Conservation (phyloP, 2,113 vertebrate genomes). For the Promerops cafer region DNA sequence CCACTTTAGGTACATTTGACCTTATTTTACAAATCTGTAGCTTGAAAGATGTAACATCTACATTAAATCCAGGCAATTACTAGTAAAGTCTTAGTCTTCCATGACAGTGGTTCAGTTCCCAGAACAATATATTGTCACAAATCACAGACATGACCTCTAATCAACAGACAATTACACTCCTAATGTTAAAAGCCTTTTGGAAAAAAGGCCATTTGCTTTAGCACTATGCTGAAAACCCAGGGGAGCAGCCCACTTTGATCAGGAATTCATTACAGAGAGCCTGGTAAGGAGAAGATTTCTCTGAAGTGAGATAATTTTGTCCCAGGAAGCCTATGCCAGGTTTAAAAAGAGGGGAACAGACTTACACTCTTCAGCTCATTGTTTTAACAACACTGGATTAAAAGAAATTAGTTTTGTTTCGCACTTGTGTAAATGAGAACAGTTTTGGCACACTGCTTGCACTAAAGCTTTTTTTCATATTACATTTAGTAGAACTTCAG, state of each 20-base stretch:
- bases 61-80: not conserved
- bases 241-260: constrained; percentile 41
- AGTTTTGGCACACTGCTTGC: not conserved
- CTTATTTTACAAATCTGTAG: not conserved
- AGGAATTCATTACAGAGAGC: constrained; percentile 64
- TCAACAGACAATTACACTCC: constrained; percentile 44
- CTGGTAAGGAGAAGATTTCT: constrained; percentile 43
- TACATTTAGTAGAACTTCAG: not conserved
- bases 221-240: constrained; percentile 64
- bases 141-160: constrained; percentile 49
- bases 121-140: constrained; percentile 41
- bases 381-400: not conserved
- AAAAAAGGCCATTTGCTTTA: constrained; percentile 67
- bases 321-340: constrained; percentile 37
- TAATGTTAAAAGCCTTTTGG: constrained; percentile 57
- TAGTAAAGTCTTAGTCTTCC: not conserved
- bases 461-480: not conserved
- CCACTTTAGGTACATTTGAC: constrained; percentile 7
- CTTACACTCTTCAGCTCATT: not conserved
- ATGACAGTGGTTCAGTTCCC: constrained; percentile 8
- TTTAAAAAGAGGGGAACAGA: not conserved
- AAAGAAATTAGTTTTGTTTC: not conserved
- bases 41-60: not conserved
- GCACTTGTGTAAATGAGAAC: not conserved
- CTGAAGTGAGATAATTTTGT: constrained; percentile 38